These are phyloP conservation scores for Catharus ustulatus DNA, from an alignment of 2,797 vertebrate genomes.

Conservation along the genomic window DNA sequence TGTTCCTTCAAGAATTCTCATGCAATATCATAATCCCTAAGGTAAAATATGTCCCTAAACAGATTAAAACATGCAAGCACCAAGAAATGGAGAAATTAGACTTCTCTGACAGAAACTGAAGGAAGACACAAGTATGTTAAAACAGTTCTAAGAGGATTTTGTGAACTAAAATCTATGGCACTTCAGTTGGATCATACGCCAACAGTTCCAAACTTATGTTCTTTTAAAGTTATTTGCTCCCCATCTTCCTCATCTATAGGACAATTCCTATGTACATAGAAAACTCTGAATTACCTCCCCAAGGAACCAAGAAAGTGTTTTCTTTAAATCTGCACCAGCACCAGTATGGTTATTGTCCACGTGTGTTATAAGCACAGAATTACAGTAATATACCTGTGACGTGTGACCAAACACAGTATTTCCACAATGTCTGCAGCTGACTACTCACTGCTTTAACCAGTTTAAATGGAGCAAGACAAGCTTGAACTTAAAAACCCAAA, in stretches of 20 bases:
- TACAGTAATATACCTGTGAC: background rate
- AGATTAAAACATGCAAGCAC: background rate
- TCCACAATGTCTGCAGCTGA: slow-evolving; percentile 15
- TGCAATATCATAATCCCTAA: background rate
- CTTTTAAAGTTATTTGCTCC: background rate
- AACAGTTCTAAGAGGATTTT: background rate
- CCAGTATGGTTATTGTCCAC: background rate
- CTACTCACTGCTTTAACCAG: background rate
- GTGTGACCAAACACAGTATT: slow-evolving; percentile 19
- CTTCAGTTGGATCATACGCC: background rate
- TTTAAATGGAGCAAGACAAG: slow-evolving; percentile 42
- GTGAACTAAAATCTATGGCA: background rate
- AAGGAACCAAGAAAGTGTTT: slow-evolving; percentile 8
- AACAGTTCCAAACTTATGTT: background rate
- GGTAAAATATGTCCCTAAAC: background rate
- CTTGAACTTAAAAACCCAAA: background rate
- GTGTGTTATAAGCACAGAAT: slow-evolving; percentile 4
- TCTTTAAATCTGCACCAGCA: background rate
- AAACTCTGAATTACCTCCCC: background rate
- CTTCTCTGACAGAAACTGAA: background rate
- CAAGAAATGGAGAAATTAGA: background rate
- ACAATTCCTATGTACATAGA: background rate
- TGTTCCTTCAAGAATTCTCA: background rate
- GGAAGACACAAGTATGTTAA: background rate
- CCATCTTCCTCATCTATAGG: background rate